Evolutionary conservation across 2,113 vertebrate genomes (phyloP).

Genomic region (Sus scrofa): T2T-Sscrofa CM000826.6:152724501-152725000

Average conservation of each 20-base stretch:
- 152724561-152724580: neutral
- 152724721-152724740: neutral
- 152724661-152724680: neutral
- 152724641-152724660: neutral
- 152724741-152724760: neutral
- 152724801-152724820: constrained; percentile 87
- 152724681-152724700: neutral
- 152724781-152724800: constrained; percentile 81
- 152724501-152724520: neutral
- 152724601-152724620: neutral
- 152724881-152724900: constrained; percentile 78
- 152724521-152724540: neutral
- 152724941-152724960: constrained; percentile 83
- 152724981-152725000: constrained; percentile 78
- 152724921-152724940: constrained; percentile 87
- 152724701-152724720: neutral
- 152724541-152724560: neutral
- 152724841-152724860: constrained; percentile 85
- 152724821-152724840: constrained; percentile 88
- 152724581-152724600: neutral
- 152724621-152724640: neutral
- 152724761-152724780: no score
- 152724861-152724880: constrained; percentile 72
- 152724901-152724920: constrained; percentile 84
- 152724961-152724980: constrained; percentile 86